phyloP scores from a whole-genome alignment of 2,797 vertebrate species.

The Balearica regulorum region DNA sequence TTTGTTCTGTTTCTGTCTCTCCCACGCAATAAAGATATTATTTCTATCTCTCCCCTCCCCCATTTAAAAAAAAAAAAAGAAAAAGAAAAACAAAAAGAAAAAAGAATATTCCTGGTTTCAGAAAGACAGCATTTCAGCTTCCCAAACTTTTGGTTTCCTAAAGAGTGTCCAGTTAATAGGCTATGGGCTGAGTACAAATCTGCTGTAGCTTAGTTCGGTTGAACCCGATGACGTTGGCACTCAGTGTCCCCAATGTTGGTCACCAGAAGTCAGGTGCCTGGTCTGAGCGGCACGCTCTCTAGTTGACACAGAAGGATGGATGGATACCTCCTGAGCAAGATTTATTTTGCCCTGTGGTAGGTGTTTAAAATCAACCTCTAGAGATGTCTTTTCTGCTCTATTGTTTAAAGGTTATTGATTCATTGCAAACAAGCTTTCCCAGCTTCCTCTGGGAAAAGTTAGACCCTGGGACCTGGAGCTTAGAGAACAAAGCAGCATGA shows the following conservation, averaged over 20 bases:
- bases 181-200: not conserved
- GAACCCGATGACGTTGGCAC: not conserved
- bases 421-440: not conserved
- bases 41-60: not conserved
- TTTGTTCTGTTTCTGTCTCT: not conserved
- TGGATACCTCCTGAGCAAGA: not conserved
- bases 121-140: not conserved
- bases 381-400: not conserved
- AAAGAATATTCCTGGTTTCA: not conserved
- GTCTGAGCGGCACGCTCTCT: accelerated
- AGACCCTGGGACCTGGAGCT: not conserved
- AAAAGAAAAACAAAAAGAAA: not conserved
- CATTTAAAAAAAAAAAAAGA: too few species aligned
- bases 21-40: not conserved
- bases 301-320: not conserved
- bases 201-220: not conserved
- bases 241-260: not conserved
- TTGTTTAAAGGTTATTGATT: not conserved
- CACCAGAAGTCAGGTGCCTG: not conserved
- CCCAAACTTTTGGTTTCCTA: not conserved
- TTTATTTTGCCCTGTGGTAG: not conserved
- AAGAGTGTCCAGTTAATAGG: not conserved
- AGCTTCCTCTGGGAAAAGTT: not conserved
- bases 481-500: not conserved
- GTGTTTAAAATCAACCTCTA: not conserved